Evolutionary conservation across 2,888 invertebrate genomes (phyloP), one percentile per base, ranked within the genome.

Genomic region (Lypha dubia): DNA sequence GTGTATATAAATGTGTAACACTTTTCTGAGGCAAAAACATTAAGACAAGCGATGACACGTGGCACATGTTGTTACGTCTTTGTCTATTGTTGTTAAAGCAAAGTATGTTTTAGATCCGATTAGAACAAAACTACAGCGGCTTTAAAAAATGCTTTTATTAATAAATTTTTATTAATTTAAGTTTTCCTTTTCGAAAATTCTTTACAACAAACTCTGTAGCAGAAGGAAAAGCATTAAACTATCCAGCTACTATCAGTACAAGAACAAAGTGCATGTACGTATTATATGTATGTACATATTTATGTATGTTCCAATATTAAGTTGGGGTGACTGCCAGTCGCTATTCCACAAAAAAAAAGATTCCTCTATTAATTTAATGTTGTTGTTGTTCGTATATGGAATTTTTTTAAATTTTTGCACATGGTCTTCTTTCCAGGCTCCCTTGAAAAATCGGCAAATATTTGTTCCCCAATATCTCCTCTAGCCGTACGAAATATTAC

Each of bases 41-140:
- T 73, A 73, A 70, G 71, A 65, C 79, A 79, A 79, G 79, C 79
- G 79, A 71, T 79, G 79, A 38, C 79, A 79, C 79, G 79, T 79
- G 79, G 35, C 79, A 65, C 79, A 58, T 71, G 63, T 73, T 79
- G 79, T 79, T 79, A 49, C 79, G 71, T 71, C 38, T 65, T 71
- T 73, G 56, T 65, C 38, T 79, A 79, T 79, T 71, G 65, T 65
- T 73, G 53, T 51, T 44, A 20, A 44, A 71, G 49, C n/a, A 73
- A 79, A 71, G 71, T 65, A 79, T 79, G 71, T 58, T 79, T 70
- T 56, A 71, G 71, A 79, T 73, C 79, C 65, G 79, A 79, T 79
- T 79, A 79, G 71, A 71, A 65, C 46, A 58, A 71, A 65, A 49
- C 79, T 65, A 79, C 71, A 44, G 63, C 56, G 49, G 71, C 49